Conservation (phyloP, 2,888 invertebrate species). For the Parnassius glacialis region DNA sequence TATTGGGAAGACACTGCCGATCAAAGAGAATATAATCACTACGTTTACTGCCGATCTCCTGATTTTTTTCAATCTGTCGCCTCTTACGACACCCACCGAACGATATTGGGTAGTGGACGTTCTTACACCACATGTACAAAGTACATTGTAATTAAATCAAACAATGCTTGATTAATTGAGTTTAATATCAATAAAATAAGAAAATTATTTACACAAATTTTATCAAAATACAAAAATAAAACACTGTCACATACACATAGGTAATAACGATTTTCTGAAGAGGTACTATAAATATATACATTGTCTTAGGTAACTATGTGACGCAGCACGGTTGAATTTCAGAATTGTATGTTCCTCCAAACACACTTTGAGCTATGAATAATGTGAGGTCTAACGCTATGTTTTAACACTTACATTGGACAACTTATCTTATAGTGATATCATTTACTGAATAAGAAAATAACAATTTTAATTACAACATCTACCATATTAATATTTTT, state of each 20-base stretch:
- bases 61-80: too few species aligned
- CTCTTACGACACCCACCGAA: too few species aligned
- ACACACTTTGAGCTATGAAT: conserved; percentile 42
- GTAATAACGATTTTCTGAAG: conserved; percentile 60
- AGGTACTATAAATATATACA: conserved; percentile 54
- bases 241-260: conserved; percentile 77
- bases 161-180: conserved; percentile 70
- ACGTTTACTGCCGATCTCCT: too few species aligned
- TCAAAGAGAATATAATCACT: too few species aligned
- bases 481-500: conserved; percentile 26
- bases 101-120: too few species aligned
- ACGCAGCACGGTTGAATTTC: conserved; percentile 43
- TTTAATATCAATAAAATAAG: conserved; percentile 81
- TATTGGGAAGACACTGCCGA: too few species aligned
- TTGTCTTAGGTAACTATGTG: conserved; percentile 48
- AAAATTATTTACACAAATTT: conserved; percentile 80
- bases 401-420: conserved; percentile 35
- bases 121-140: too few species aligned
- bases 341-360: conserved; percentile 33
- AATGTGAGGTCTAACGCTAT: conserved; percentile 39
- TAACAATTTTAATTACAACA: conserved; percentile 32
- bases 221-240: conserved; percentile 81
- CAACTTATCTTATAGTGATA: conserved; percentile 35
- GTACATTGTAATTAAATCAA: conserved; percentile 24
- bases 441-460: conserved; percentile 28